phyloP scores from a whole-genome alignment of 2,888 invertebrate genomes.

The Sinohyriopsis cumingii region DNA sequence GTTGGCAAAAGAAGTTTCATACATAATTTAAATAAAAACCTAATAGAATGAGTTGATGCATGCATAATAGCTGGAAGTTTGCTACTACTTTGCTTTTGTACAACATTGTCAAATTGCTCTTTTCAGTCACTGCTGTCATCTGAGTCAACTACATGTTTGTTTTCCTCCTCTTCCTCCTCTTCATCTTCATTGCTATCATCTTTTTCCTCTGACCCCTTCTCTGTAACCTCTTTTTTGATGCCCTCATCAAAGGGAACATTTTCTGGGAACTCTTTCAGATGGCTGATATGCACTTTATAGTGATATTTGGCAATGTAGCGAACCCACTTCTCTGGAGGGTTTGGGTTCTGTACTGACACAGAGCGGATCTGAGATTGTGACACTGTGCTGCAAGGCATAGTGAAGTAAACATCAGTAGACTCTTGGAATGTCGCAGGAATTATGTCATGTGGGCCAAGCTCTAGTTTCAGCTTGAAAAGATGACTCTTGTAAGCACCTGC shows the following conservation, averaged over 20 bases:
- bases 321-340: constrained; percentile 98
- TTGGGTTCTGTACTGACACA: constrained; percentile 75
- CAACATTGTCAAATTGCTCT: background rate
- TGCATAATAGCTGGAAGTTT: too few species aligned
- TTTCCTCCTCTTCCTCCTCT: constrained; percentile 21
- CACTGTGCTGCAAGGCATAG: constrained; percentile 89
- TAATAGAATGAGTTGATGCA: too few species aligned
- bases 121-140: constrained; percentile 18
- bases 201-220: constrained; percentile 1
- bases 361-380: constrained; percentile 97
- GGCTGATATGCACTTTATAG: constrained; percentile 68
- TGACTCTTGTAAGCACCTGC: constrained; percentile 98
- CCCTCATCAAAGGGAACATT: constrained; percentile 22
- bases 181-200: constrained; percentile 14
- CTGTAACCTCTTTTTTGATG: constrained; percentile 32
- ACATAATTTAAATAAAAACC: too few species aligned
- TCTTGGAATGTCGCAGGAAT: constrained; percentile 94
- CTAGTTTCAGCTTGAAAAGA: constrained; percentile 93
- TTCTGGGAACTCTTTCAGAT: constrained; percentile 42
- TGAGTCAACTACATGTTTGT: constrained; percentile 27
- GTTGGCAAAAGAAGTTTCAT: too few species aligned
- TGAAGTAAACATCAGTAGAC: constrained; percentile 94
- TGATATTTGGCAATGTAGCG: constrained; percentile 94
- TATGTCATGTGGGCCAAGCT: constrained; percentile 96
- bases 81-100: background rate